Evolutionary conservation across 2,113 vertebrate species (phyloP).

Genomic region (Thermophis baileyi): DNA sequence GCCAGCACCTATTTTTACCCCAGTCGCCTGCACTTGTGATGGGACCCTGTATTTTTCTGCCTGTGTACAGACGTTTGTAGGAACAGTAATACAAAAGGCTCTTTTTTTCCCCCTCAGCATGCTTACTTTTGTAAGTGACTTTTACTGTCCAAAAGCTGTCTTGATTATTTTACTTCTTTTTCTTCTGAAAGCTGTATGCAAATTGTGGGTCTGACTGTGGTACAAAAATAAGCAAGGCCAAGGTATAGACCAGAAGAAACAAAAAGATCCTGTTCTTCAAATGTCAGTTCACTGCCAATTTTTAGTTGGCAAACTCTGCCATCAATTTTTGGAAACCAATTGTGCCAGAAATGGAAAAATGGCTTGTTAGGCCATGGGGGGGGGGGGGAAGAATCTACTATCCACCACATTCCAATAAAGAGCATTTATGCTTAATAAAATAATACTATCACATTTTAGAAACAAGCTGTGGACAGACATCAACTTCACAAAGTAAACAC

Average conservation of each 20-base stretch:
- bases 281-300: not conserved
- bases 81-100: not conserved
- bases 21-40: not conserved
- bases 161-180: not conserved
- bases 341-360: not conserved
- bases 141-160: not conserved
- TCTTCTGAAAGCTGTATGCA: not conserved
- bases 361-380: not conserved
- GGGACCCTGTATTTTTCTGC: not conserved
- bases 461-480: not conserved
- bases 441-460: not conserved
- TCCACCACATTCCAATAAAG: not conserved
- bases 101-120: not conserved
- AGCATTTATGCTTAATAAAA: not conserved
- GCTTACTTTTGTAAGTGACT: not conserved
- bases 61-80: not conserved
- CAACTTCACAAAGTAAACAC: not conserved
- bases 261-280: not conserved
- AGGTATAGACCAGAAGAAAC: not conserved
- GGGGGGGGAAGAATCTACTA: not conserved
- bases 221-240: not conserved
- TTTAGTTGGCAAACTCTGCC: not conserved
- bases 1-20: not conserved
- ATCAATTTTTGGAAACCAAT: not conserved
- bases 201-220: not conserved